These are phyloP conservation scores for Dioctria rufipes DNA, from an alignment of 2,888 invertebrate genomes.

Conservation along the genomic window DNA sequence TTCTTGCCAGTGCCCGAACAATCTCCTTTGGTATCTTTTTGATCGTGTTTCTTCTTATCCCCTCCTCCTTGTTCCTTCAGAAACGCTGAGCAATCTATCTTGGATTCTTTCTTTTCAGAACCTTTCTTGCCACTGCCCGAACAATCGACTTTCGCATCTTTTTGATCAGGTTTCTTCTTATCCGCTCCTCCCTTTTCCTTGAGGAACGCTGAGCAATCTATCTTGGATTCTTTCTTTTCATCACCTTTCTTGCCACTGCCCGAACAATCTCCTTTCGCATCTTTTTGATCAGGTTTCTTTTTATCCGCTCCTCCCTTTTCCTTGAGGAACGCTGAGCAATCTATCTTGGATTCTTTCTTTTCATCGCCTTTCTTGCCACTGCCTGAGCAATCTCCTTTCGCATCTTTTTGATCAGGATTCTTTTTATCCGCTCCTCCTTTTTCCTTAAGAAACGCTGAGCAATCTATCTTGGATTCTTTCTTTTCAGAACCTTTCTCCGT, in stretches of 20 bases:
- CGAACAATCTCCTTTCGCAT: background rate
- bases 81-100: background rate
- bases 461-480: background rate
- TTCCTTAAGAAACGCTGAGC: background rate
- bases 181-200: background rate
- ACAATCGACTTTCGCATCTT: background rate
- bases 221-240: conserved; percentile 1
- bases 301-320: too few species aligned
- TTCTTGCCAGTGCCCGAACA: too few species aligned
- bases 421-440: background rate
- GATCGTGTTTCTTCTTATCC: background rate
- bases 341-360: background rate
- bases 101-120: background rate
- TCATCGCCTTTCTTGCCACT: background rate
- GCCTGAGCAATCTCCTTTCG: background rate
- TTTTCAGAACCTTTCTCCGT: background rate
- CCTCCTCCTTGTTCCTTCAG: background rate
- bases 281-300: background rate
- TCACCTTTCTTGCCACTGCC: background rate
- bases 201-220: background rate
- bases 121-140: background rate
- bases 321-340: background rate
- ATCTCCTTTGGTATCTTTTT: background rate
- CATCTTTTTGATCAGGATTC: background rate
- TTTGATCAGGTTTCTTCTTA: background rate